Evolutionary conservation across 2,888 invertebrate genomes (phyloP).

Genomic region (Polyploca ridens): DNA sequence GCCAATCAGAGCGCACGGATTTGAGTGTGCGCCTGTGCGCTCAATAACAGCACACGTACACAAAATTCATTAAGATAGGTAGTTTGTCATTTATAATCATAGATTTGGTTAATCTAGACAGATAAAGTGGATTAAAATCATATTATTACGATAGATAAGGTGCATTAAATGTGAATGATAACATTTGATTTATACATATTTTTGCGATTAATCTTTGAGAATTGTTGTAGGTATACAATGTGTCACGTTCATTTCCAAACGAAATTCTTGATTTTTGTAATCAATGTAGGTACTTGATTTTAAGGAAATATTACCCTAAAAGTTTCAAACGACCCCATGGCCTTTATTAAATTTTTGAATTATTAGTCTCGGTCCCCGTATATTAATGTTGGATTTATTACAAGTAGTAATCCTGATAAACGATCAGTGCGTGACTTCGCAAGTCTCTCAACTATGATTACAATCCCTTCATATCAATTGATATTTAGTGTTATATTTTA

Average conservation of each 20-base stretch:
- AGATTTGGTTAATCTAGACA: slow-evolving; percentile 64
- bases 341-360: slow-evolving; percentile 58
- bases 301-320: no score
- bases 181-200: slow-evolving; percentile 79
- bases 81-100: slow-evolving; percentile 61
- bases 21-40: slow-evolving; percentile 29
- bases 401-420: slow-evolving; percentile 72
- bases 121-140: slow-evolving; percentile 70
- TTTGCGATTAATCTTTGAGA: slow-evolving; percentile 20
- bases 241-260: slow-evolving; percentile 15
- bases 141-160: slow-evolving; percentile 70
- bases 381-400: slow-evolving; percentile 54
- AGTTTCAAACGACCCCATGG: no score
- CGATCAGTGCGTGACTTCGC: slow-evolving; percentile 66
- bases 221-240: neutral
- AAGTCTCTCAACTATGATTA: slow-evolving; percentile 35
- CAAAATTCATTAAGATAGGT: slow-evolving; percentile 26
- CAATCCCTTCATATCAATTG: slow-evolving; percentile 3
- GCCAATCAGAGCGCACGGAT: slow-evolving; percentile 28
- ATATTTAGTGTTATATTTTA: neutral
- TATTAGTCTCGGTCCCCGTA: slow-evolving; percentile 75
- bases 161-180: slow-evolving; percentile 74
- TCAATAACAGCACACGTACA: slow-evolving; percentile 19
- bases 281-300: no score
- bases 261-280: no score